Conservation (phyloP, 2,888 invertebrate species). For the Machimus atricapillus region DNA sequence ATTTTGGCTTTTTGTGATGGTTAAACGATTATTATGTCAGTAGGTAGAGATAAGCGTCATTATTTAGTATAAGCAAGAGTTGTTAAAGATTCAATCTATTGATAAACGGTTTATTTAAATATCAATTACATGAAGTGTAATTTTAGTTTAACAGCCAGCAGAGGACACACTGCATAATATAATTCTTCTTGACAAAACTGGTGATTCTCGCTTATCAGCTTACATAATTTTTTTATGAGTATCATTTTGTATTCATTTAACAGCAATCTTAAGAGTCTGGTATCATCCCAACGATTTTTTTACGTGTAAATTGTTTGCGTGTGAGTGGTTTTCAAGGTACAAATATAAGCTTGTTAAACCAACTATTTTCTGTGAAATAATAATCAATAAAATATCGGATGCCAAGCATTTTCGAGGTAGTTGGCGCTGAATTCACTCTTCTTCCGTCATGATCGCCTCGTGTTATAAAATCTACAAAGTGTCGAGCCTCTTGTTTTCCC, state of each 20-base stretch:
- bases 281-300: not conserved
- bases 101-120: not conserved
- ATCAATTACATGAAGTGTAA: not conserved
- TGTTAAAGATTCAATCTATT: not conserved
- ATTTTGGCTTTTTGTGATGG: not conserved
- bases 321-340: not conserved
- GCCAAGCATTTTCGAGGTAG: not conserved
- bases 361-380: not conserved
- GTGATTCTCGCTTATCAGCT: not conserved
- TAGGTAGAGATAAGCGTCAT: not conserved
- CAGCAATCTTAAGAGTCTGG: not conserved
- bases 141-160: not conserved
- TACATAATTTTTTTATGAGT: not conserved
- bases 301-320: not conserved
- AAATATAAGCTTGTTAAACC: not conserved
- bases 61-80: not conserved
- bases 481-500: not conserved
- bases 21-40: not conserved
- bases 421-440: not conserved
- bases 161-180: too few species aligned
- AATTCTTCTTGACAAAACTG: not conserved
- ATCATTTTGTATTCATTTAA: not conserved
- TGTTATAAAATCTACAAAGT: not conserved
- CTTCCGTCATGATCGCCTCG: not conserved
- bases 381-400: not conserved